phyloP scores from a whole-genome alignment of 2,113 vertebrate genomes.

The Ciconia maguari region DNA sequence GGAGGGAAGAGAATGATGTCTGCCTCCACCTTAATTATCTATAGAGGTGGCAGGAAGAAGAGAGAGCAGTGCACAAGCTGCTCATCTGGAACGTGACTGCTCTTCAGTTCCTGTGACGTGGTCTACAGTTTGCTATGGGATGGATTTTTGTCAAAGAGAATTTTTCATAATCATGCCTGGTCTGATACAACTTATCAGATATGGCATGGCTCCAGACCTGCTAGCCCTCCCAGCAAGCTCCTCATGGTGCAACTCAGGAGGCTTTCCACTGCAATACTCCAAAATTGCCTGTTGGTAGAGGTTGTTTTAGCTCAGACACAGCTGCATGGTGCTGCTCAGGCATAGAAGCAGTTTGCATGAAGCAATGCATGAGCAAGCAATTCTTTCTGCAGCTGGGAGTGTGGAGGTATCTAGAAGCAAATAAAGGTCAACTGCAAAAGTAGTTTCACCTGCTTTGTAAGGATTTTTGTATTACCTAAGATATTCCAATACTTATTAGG shows the following conservation, averaged over 20 bases:
- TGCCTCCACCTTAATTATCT: not conserved
- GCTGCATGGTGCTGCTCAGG: accelerated
- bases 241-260: not conserved
- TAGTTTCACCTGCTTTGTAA: not conserved
- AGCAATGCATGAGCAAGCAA: not conserved
- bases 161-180: not conserved
- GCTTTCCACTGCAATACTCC: not conserved
- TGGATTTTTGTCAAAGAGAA: not conserved
- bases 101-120: not conserved
- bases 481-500: not conserved
- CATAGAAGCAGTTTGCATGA: not conserved
- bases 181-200: not conserved
- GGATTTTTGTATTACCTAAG: not conserved
- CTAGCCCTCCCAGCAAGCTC: not conserved
- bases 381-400: not conserved
- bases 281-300: accelerated
- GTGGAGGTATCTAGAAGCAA: not conserved
- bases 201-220: not conserved
- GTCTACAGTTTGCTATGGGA: not conserved
- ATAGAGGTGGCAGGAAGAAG: not conserved
- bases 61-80: not conserved
- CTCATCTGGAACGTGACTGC: not conserved
- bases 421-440: not conserved
- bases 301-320: not conserved
- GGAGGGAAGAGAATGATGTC: not conserved